Evolutionary conservation across 1,140 invertebrate genomes (phyloP).

Genomic region (Drosophila malerkotliana): DNA sequence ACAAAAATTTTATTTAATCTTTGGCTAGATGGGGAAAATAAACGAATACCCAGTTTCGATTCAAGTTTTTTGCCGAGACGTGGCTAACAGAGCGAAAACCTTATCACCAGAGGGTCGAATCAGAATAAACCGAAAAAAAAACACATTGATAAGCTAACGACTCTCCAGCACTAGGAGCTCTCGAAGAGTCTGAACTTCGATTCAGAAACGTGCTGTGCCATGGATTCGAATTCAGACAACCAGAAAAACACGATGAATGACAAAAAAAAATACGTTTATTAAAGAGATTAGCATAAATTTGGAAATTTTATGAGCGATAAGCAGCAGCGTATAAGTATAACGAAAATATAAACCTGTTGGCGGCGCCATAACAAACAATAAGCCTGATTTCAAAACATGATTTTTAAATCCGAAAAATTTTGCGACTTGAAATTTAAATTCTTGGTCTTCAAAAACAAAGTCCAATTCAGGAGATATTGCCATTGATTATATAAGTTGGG

Average conservation of each 20-base stretch:
- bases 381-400: conserved; percentile 40
- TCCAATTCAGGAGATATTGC: conserved; percentile 18
- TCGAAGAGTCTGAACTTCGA: not conserved
- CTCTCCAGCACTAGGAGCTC: conserved; percentile 9
- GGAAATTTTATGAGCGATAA: conserved; percentile 62
- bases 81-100: conserved; percentile 15
- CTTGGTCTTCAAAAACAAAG: conserved; percentile 36
- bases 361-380: conserved; percentile 49
- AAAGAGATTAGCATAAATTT: conserved; percentile 56
- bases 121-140: conserved; percentile 2
- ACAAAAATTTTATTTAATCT: conserved; percentile 22
- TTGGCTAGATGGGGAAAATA: conserved; percentile 13
- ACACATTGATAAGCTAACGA: conserved; percentile 29
- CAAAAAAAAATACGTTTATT: conserved; percentile 36
- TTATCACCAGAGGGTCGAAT: conserved; percentile 18
- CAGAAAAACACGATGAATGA: conserved; percentile 68
- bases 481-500: conserved; percentile 17
- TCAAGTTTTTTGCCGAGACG: conserved; percentile 35
- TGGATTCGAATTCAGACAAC: conserved; percentile 27
- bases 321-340: conserved; percentile 7
- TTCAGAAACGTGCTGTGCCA: conserved; percentile 41
- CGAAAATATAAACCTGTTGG: conserved; percentile 63
- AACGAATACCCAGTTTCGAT: conserved; percentile 26
- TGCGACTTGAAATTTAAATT: conserved; percentile 56
- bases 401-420: conserved; percentile 33